Conservation (phyloP, 2,888 invertebrate species). For the Terebella lapidaria region DNA sequence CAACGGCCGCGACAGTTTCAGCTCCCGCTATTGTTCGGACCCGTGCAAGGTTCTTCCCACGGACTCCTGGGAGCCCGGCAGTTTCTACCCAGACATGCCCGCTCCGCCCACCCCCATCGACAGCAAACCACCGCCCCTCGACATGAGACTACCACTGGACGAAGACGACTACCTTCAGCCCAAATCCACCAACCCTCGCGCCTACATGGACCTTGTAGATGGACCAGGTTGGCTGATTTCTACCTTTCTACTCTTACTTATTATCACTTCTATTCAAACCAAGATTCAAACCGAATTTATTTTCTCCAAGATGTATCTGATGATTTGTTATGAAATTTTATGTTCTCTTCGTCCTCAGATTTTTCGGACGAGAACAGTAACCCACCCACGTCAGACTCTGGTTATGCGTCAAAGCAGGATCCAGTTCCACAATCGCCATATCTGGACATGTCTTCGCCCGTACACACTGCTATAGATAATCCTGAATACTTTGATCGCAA, state of each 20-base stretch:
- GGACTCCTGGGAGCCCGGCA: not conserved
- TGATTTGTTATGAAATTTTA: not conserved
- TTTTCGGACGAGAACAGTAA: conserved; percentile 4
- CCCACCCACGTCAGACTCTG: not conserved
- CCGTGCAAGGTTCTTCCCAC: conserved; percentile 64
- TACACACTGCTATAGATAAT: not conserved
- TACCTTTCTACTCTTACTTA: not conserved
- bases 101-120: conserved; percentile 1
- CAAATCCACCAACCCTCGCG: conserved; percentile 65
- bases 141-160: conserved; percentile 68
- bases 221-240: not conserved
- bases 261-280: too few relatives aligned
- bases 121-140: not conserved
- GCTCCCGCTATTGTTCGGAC: conserved; percentile 74
- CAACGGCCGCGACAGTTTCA: conserved; percentile 47
- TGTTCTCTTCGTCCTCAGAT: too few relatives aligned
- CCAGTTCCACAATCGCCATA: not conserved
- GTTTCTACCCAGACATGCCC: not conserved
- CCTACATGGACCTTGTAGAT: conserved; percentile 80
- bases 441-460: conserved; percentile 2
- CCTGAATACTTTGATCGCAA: conserved; percentile 1
- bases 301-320: too few relatives aligned
- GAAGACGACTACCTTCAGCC: conserved; percentile 96
- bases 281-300: too few relatives aligned
- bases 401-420: conserved; percentile 2